phyloP scores from a whole-genome alignment of 2,113 vertebrate genomes.

The Erinaceus europaeus region DNA sequence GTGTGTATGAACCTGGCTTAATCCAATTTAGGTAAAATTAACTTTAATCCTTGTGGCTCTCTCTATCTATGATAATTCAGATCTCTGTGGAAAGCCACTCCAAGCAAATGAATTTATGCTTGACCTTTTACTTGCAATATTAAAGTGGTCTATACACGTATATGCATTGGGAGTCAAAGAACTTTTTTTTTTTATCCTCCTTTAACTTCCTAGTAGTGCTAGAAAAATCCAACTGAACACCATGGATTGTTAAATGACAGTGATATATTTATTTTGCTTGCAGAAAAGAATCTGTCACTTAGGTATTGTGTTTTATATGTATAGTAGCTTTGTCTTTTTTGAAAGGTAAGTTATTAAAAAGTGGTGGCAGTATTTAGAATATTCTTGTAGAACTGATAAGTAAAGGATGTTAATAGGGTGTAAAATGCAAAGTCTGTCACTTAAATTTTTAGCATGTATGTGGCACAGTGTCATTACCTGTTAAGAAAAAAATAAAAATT shows the following conservation, averaged over 20 bases:
- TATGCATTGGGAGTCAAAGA: constrained; percentile 70
- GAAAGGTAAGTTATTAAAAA: constrained; percentile 72
- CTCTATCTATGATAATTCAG: constrained; percentile 76
- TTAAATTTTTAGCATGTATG: constrained; percentile 44
- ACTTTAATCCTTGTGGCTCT: constrained; percentile 63
- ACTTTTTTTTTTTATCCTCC: constrained; percentile 37
- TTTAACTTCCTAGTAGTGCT: constrained; percentile 48
- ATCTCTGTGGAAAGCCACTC: constrained; percentile 69
- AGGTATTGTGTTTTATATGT: constrained; percentile 52
- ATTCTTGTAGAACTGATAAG: constrained; percentile 52
- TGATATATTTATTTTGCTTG: constrained; percentile 73
- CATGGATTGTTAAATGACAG: constrained; percentile 65
- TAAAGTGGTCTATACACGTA: constrained; percentile 72
- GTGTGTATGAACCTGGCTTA: constrained; percentile 75
- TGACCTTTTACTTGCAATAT: constrained; percentile 76
- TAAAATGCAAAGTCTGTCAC: constrained; percentile 59
- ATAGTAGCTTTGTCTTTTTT: constrained; percentile 58
- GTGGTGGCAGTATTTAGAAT: constrained; percentile 2
- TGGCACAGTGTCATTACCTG: constrained; percentile 19
- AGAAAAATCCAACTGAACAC: constrained; percentile 42
- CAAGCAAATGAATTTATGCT: constrained; percentile 78
- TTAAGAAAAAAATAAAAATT: constrained; percentile 25
- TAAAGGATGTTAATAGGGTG: constrained; percentile 45
- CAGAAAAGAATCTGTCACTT: constrained; percentile 67
- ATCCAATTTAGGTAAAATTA: constrained; percentile 85